Conservation (phyloP, 2,888 invertebrate species). For the Cotesia congregata region DNA sequence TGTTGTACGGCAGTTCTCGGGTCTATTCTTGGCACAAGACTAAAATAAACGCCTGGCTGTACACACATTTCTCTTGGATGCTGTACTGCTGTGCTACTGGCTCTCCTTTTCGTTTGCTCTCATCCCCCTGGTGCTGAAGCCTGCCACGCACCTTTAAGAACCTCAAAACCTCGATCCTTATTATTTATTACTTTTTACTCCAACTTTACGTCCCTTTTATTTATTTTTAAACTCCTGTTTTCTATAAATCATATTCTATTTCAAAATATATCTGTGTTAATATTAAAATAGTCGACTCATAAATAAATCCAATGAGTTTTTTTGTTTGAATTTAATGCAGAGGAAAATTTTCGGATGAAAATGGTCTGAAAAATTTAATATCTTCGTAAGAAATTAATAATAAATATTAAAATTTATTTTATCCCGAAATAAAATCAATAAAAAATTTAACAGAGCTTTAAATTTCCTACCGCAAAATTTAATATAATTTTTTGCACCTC, state of each 20-base stretch:
- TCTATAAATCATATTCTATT: not conserved
- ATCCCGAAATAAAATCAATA: no score
- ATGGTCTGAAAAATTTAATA: no score
- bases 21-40: conserved; percentile 48
- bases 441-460: no score
- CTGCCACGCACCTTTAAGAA: conserved; percentile 35
- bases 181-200: not conserved
- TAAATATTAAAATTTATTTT: no score
- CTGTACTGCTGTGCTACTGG: conserved; percentile 17
- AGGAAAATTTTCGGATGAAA: no score
- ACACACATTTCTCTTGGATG: conserved; percentile 40
- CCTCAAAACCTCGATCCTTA: conserved; percentile 25
- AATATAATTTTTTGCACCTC: no score
- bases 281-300: no score
- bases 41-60: conserved; percentile 49
- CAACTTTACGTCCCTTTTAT: not conserved
- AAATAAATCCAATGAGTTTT: no score
- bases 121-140: conserved; percentile 12
- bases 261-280: not conserved
- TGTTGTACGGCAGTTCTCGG: conserved; percentile 45
- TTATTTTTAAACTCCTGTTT: not conserved
- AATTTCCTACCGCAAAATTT: no score
- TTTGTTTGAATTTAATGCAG: no score
- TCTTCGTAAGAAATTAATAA: no score
- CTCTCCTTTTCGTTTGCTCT: conserved; percentile 41